Evolutionary conservation across 64 coral and sea anemone genomes (phyloP).

Genomic region (Actinia tenebrosa): DNA sequence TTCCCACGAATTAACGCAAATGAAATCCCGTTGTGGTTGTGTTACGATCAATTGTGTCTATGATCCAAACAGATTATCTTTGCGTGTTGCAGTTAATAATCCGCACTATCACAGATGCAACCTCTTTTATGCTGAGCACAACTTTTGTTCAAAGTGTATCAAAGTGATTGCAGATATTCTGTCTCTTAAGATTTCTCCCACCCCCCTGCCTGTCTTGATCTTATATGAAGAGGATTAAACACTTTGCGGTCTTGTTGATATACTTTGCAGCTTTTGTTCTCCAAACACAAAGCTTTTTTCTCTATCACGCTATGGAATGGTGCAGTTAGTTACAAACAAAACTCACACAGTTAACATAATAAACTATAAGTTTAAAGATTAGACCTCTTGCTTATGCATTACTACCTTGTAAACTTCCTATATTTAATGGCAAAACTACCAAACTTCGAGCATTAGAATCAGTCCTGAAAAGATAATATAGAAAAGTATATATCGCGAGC

Average conservation of each 20-base stretch:
- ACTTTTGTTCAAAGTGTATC: neutral
- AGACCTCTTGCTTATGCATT: neutral
- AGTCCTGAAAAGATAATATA: too few species aligned
- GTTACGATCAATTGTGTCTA: neutral
- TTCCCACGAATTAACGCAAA: neutral
- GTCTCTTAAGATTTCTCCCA: neutral
- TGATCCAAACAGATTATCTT: neutral
- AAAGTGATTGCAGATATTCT: neutral
- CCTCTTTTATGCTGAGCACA: neutral
- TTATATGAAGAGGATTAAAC: neutral
- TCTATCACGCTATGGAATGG: neutral
- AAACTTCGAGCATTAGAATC: too few species aligned
- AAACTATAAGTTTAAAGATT: neutral
- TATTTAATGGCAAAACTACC: too few species aligned
- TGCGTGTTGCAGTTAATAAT: neutral
- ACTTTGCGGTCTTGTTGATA: neutral
- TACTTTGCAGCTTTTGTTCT: neutral
- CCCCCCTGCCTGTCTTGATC: neutral
- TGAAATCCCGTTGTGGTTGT: neutral
- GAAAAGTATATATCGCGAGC: too few species aligned
- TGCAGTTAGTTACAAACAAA: neutral
- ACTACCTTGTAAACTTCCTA: neutral
- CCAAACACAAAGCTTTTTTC: neutral
- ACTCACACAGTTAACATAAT: neutral
- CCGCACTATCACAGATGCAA: neutral